Evolutionary conservation across 2,888 invertebrate genomes (phyloP).

Genomic region (Diplolepis rosae): DNA sequence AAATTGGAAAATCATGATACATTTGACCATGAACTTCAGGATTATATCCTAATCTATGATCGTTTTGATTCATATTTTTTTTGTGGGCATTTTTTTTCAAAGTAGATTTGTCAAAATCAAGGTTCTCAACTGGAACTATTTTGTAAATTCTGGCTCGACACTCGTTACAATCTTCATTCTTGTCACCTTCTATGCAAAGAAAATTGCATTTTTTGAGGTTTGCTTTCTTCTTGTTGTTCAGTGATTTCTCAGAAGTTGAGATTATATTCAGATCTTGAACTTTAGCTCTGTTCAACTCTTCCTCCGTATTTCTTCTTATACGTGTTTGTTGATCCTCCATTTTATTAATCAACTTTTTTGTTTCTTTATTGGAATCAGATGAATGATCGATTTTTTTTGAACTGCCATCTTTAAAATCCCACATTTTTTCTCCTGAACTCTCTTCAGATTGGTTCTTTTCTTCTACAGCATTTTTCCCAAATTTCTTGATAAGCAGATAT

Average conservation of each 20-base stretch:
- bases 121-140: not conserved
- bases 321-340: not conserved
- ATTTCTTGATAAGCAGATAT: not conserved
- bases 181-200: not conserved
- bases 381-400: not conserved
- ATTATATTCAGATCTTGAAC: slow-evolving; percentile 3
- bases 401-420: not conserved
- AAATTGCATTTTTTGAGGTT: not conserved
- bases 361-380: not conserved
- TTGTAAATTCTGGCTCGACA: not conserved
- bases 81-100: not conserved
- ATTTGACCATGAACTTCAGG: not conserved
- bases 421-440: not conserved
- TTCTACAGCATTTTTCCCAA: not conserved
- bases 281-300: not conserved
- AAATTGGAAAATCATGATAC: not conserved
- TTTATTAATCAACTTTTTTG: not conserved
- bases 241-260: not conserved
- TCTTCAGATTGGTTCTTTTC: not conserved
- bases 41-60: not conserved
- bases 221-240: not conserved
- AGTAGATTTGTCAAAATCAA: not conserved
- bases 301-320: not conserved
- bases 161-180: not conserved
- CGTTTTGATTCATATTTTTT: not conserved